Evolutionary conservation across 92 coral and sea anemone species (phyloP), one percentile per base, ranked within the genome.

Genomic region (Bergia sp.): DNA sequence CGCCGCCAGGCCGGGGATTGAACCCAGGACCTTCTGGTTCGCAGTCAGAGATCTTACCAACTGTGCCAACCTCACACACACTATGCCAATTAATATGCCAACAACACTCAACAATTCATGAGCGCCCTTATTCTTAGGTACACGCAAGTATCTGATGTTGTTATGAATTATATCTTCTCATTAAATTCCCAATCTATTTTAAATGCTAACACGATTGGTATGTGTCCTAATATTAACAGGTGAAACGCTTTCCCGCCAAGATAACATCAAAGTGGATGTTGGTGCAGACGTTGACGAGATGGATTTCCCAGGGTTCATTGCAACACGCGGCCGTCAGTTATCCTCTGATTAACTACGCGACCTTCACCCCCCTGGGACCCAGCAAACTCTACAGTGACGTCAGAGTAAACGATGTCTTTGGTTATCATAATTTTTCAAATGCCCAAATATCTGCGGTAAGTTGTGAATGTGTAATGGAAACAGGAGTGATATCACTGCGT

Each of bases 281-380:
- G 57, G 74, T 82, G 3, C 23, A 53, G 3, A 80, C 83, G 73
- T 7, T 91, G 15, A 87, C 88, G 61, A 64, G 93, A 50, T 55
- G 82, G 78, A 39, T 91, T 41, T 91, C 91, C 88, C 93, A 91
- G 75, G 44, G 81, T 12, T 87, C 91, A 61, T 81, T 55, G 37
- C 93, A 91, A 7, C 93, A 91, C 50, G 90, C 91, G 3, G 91
- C 91, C 6, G 16, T 88, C 13, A 91, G 89, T 82, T 91, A 87
- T 10, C 91, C 93, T 10, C 45, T 91, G 61, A 44, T 90, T 72
- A 90, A 91, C 45, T 91, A 91, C 76, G 93, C 88, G 66, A 90
- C 73, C 42, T 88, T 81, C 44, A 91, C 93, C 10, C 91, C 85
- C 3, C 85, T 87, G 77, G 61, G 69, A 39, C 93, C 93, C 10